Evolutionary conservation across 2,797 vertebrate species (phyloP), one percentile per base, ranked within the genome.

Genomic region (Micropoecilia bifurca): DNA sequence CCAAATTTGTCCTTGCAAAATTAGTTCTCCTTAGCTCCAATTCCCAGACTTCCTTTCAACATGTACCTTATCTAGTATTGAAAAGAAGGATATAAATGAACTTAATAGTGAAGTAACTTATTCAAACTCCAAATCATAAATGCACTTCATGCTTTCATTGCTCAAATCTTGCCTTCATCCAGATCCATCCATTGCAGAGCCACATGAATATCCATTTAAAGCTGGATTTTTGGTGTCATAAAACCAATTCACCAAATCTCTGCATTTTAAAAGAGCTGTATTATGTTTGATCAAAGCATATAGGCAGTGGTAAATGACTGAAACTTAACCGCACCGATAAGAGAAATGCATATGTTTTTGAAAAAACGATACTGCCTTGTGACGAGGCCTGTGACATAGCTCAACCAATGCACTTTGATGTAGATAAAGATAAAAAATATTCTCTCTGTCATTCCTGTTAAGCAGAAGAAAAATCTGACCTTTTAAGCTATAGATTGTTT

Each of bases 341-440:
- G 18, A 36, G 30, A 63, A 20, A 84, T 91, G 90, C 87, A 89
- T 87, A 74, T 82, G 85, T 89, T 80, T 39, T n/a, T n/a, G n/a
- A 80, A 68, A 28, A 33, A 50, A 30, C 41, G 3, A 55, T 61
- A 22, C 82, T 84, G 89, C 94, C 92, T 94, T 88, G 86, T 90
- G 83, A 90, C 75, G 81, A 90, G 91, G 79, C 92, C 94, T 89
- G 85, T 90, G 83, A 91, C 77, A 83, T 90, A 91, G 79, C 83
- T 87, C 82, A 89, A 92, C 81, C 83, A 85, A 92, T 92, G 95
- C 95, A 95, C 94, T 95, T 95, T 95, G 82, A 91, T 95, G 89
- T 94, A 95, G 83, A 93, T 91, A 95, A 74, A 78, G 81, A 92
- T 45, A 88, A 84, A 73, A 39, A 87, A 74, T 82, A 78, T 88